Percentiles rank a stretch among this genome's conserved stretches.
Conservation (phyloP, 2,113 vertebrate species). For the Climacteris rufus region DNA sequence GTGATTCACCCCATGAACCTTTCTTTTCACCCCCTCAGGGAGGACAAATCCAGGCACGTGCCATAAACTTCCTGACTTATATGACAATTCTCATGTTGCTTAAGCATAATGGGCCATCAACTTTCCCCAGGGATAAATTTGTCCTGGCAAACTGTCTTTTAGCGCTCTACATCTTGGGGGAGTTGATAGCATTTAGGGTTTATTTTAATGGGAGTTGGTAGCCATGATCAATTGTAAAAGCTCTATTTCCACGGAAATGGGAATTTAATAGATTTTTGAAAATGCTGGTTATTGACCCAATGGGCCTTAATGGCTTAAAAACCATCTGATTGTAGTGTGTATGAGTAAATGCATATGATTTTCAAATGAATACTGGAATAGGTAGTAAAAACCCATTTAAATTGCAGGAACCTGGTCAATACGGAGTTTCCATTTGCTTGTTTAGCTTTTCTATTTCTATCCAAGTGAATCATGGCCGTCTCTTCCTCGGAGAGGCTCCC, state of each 20-base stretch:
- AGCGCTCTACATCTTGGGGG: slow-evolving; percentile 44
- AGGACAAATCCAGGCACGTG: slow-evolving; percentile 37
- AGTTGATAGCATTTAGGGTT: slow-evolving; percentile 54
- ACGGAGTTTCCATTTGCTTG: slow-evolving; percentile 53
- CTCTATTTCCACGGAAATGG: slow-evolving; percentile 63
- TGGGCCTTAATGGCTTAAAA: slow-evolving; percentile 63
- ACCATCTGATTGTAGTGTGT: slow-evolving; percentile 2
- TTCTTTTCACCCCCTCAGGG: not conserved
- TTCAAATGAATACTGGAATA: slow-evolving; percentile 51
- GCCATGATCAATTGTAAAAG: slow-evolving; percentile 62
- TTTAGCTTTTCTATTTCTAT: slow-evolving; percentile 48
- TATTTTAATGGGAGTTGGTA: slow-evolving; percentile 55
- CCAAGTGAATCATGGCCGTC: not conserved
- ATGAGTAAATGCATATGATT: slow-evolving; percentile 43
- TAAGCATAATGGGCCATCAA: slow-evolving; percentile 52
- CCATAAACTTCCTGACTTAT: slow-evolving; percentile 55
- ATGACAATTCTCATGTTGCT: slow-evolving; percentile 46
- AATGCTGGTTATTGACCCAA: slow-evolving; percentile 63
- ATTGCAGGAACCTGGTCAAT: slow-evolving; percentile 31
- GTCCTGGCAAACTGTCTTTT: slow-evolving; percentile 11
- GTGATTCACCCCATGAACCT: not conserved
- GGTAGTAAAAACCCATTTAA: slow-evolving; percentile 67
- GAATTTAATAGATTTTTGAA: slow-evolving; percentile 70
- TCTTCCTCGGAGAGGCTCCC: not conserved
- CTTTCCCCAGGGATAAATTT: slow-evolving; percentile 53